A percentile compares a stretch with the other conserved stretches of the same genome.
phyloP scores from a whole-genome alignment of 1,140 invertebrate species.

The Monochamus saltuarius region DNA sequence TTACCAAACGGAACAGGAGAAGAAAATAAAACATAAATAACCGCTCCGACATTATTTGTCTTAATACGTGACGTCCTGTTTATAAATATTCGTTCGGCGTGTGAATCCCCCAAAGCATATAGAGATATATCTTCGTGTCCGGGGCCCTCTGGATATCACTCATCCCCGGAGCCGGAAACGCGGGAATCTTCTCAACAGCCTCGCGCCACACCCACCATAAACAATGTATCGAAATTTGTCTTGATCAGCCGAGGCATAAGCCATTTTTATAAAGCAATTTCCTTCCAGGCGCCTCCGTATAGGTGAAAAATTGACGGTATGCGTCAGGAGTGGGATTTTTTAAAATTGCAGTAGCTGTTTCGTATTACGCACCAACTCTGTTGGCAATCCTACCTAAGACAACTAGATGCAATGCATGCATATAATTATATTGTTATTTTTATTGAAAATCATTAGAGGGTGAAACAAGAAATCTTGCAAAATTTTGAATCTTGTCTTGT shows the following conservation, averaged over 20 bases:
- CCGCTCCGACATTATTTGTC: constrained; percentile 14
- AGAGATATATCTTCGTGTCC: constrained; percentile 27
- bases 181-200: constrained; percentile 1
- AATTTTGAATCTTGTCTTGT: no score
- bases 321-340: constrained; percentile 8
- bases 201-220: constrained; percentile 31
- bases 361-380: no score
- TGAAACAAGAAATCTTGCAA: no score
- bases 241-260: constrained; percentile 37
- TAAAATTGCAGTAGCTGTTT: no score
- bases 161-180: constrained; percentile 19
- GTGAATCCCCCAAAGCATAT: constrained; percentile 30
- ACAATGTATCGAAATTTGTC: constrained; percentile 41
- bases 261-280: constrained; percentile 40
- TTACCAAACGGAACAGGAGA: no score
- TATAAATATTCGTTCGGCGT: constrained; percentile 35
- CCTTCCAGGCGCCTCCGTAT: constrained; percentile 20
- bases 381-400: no score
- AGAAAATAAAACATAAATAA: constrained; percentile 14
- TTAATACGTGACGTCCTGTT: constrained; percentile 18
- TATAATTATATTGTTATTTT: no score
- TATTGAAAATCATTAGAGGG: no score
- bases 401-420: no score
- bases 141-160: constrained; percentile 22
- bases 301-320: constrained; percentile 39